Evolutionary conservation across 2,888 invertebrate species (phyloP), one percentile per base, ranked within the genome.

Genomic region (Sinelater perroti): DNA sequence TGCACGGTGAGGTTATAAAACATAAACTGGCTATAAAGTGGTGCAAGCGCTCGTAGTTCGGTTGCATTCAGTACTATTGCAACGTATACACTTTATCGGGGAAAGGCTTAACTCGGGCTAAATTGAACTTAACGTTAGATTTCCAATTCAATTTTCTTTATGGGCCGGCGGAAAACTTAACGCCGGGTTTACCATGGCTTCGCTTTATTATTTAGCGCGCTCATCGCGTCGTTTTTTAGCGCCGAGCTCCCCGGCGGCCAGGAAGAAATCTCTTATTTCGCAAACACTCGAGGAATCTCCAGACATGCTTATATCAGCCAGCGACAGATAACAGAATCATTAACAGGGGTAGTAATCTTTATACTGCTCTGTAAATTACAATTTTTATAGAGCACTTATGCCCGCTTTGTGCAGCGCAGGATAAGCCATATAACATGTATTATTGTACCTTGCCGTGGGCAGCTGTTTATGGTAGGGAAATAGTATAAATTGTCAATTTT

Each of bases 21-120:
- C 68, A 71, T 73, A 74, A 75, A 75, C 72, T 71, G 68, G 72
- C 70, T 67, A 69, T 74, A 73, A 75, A 75, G 62, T 56, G 63
- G 63, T 59, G 59, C 59, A 55, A 42, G 49, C 47, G 62, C 55
- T 61, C 57, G 60, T 59, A 54, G 33, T 45, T 30, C 30, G 45
- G 56, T 46, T 26, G 65, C 58, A 66, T 69, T 67, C 63, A 61
- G 56, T 62, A 67, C 67, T 63, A 65, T 61, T 66, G 61, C 62
- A 57, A 56, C 45, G 53, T 58, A 58, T 53, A 53, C 47, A 53
- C 42, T 53, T 58, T 58, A 58, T 58, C 58, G 58, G 53, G 26
- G 35, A 53, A 28, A 21, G 42, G 58, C 53, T 53, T 58, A 53
- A 58, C 52, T 53, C 42, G 47, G 52, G 40, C 14, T 53, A 58